Conservation (phyloP, 1,140 invertebrate species). For the Carposina sasakii region DNA sequence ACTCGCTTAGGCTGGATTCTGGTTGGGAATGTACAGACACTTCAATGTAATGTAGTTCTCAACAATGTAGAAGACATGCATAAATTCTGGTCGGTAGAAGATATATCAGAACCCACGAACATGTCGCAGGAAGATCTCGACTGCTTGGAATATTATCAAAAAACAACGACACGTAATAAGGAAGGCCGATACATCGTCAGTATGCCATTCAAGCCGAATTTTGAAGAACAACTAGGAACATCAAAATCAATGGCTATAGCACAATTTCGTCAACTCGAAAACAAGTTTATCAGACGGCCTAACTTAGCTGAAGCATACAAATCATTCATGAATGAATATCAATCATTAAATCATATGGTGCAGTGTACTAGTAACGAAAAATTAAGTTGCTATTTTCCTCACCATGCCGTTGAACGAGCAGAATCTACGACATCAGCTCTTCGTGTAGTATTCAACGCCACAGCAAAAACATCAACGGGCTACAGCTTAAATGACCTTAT, state of each 20-base stretch:
- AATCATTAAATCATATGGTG: not conserved
- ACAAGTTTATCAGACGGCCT: not conserved
- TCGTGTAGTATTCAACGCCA: constrained; percentile 1
- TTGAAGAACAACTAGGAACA: not conserved
- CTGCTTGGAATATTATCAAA: not conserved
- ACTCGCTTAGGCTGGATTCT: not conserved
- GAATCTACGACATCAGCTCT: not conserved
- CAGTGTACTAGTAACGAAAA: not conserved
- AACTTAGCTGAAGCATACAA: not conserved
- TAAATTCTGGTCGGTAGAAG: constrained; percentile 1
- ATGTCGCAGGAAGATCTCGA: not conserved
- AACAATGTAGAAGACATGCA: not conserved
- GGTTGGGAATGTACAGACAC: not conserved
- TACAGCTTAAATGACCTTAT: constrained; percentile 5
- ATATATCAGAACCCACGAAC: not conserved
- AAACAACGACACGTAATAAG: not conserved
- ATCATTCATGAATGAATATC: not conserved
- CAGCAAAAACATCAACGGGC: not conserved
- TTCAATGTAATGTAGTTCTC: constrained; percentile 1
- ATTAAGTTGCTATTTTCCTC: not conserved
- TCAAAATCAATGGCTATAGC: constrained; percentile 1
- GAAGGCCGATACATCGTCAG: not conserved
- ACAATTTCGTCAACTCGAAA: constrained; percentile 1
- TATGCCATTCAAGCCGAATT: not conserved
- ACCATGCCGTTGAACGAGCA: not conserved